Conservation (phyloP, 2,113 vertebrate genomes). For the Natator depressus region DNA sequence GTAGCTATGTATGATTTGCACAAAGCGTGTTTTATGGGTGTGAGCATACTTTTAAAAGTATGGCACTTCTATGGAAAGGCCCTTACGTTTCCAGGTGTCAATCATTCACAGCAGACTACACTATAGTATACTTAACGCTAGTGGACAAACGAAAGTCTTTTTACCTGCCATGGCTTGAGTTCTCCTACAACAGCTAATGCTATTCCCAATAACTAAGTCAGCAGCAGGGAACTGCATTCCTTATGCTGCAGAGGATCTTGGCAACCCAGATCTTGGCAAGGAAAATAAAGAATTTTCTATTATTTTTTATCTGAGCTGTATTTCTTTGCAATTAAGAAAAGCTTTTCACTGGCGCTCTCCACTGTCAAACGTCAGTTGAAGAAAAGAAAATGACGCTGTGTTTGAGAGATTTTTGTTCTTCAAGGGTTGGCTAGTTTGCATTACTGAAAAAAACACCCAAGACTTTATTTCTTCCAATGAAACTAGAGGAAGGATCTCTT, state of each 20-base stretch:
- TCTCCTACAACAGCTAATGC: background rate
- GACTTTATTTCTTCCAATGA: background rate
- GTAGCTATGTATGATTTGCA: background rate
- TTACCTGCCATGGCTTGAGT: background rate
- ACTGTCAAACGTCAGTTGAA: background rate
- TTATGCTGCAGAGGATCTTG: background rate
- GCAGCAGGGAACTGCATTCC: background rate
- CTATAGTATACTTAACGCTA: background rate
- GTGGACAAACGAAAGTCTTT: background rate
- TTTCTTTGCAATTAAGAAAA: background rate
- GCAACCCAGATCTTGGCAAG: background rate
- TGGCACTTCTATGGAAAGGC: background rate
- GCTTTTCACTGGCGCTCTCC: background rate
- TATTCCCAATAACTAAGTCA: background rate
- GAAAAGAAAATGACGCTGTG: background rate
- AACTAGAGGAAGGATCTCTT: background rate
- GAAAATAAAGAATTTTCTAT: background rate
- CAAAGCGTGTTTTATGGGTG: background rate
- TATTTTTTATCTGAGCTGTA: background rate
- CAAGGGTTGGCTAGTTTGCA: background rate
- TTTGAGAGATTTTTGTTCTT: background rate
- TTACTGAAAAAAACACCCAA: slow-evolving; percentile 10
- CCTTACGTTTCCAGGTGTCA: background rate
- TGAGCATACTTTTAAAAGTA: background rate
- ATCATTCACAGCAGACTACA: background rate